Evolutionary conservation across 2,888 invertebrate species (phyloP), one percentile per base, ranked within the genome.

Genomic region (Terebella lapidaria): DNA sequence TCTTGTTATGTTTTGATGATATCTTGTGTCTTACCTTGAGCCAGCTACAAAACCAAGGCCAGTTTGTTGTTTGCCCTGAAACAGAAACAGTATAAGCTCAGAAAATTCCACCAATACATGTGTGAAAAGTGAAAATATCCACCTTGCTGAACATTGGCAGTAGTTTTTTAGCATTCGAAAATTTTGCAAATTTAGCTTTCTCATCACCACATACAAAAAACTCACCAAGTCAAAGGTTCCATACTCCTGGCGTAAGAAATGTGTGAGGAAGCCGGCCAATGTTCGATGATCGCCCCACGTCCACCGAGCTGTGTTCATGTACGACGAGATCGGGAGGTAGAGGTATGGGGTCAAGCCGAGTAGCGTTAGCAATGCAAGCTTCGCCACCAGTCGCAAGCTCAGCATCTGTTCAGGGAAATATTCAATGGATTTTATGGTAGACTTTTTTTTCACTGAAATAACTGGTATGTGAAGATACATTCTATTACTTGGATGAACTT

Each of bases 281-380:
- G 72, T 66, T 20, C 70, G 66, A 67, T 77, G 77, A 64, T 78
- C 75, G 24, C 79, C 79, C 79, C 79, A 79, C 0, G 78, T 75
- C 75, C 75, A 79, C 18, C 74, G 64, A 2, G 75, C 74, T 2
- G 57, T 49, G 57, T 68, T 67, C 42, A 64, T 54, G 45, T 62
- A 56, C 3, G 76, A 66, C 2, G 76, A 74, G n/a, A 76, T 10
- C 2, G 76, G 76, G 25, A 79, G 67, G 59, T 78, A 77, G 3
- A 74, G 4, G 61, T 79, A 79, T 1, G 77, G 77, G 26, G 69
- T 51, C 46, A 78, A 65, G n/a, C 78, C 77, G 3, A 63, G 35
- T 4, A 51, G 3, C 27, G 28, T 49, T 29, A 46, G 57, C 15
- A 57, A 15, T 18, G 25, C 20, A 10, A 54, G 30, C 54, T 59